These are phyloP conservation scores for Laothoe populi DNA, from an alignment of 2,888 invertebrate genomes.

Conservation along the genomic window DNA sequence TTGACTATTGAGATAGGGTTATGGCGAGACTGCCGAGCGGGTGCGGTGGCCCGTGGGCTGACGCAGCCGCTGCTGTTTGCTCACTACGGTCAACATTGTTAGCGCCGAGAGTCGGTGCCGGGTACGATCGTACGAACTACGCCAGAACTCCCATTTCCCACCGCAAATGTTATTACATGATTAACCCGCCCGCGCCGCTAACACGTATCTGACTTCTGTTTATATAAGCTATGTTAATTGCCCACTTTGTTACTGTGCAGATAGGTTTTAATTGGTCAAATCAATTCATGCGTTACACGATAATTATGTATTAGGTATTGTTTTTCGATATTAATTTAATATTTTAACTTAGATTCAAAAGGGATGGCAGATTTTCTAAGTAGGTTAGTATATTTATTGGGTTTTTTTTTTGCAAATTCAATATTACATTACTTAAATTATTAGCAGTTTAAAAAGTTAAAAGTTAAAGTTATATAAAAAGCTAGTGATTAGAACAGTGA, in stretches of 20 bases:
- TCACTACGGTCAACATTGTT: conserved; percentile 81
- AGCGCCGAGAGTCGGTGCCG: conserved; percentile 45
- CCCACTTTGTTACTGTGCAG: conserved; percentile 59
- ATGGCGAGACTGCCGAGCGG: conserved; percentile 51
- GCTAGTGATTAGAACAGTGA: too few species aligned
- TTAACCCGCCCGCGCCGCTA: conserved; percentile 65
- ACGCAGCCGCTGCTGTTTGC: conserved; percentile 76
- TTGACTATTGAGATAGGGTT: conserved; percentile 54
- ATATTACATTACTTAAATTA: too few species aligned
- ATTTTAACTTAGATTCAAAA: background rate
- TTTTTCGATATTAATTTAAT: background rate
- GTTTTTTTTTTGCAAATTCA: too few species aligned
- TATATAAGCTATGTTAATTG: conserved; percentile 72
- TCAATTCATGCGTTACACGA: conserved; percentile 31
- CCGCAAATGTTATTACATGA: conserved; percentile 78
- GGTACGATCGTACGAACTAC: conserved; percentile 3
- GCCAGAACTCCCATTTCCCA: conserved; percentile 31
- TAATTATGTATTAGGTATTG: conserved; percentile 23
- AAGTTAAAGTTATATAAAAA: too few species aligned
- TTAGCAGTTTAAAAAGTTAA: too few species aligned
- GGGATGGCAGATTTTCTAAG: too few species aligned
- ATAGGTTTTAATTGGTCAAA: conserved; percentile 52
- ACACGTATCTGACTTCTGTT: conserved; percentile 68
- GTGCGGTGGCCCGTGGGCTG: conserved; percentile 69
- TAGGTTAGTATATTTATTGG: too few species aligned